Conservation (phyloP, 1,140 invertebrate genomes). For the Tribolium castaneum region DNA sequence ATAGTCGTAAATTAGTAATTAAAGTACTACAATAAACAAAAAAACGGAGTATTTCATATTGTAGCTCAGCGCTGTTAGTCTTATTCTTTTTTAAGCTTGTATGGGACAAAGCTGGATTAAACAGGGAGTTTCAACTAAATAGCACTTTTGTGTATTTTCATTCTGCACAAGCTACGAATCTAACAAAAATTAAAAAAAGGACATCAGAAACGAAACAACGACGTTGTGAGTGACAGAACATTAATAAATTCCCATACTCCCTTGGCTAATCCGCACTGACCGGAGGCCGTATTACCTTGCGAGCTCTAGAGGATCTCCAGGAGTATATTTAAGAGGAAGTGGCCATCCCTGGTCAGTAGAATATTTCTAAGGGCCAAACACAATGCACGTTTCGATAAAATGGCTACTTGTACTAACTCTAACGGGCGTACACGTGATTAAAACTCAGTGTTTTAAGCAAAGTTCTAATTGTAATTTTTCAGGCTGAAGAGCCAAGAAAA, state of each 20-base stretch:
- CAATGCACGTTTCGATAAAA: conserved; percentile 41
- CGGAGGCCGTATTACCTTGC: conserved; percentile 47
- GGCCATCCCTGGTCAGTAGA: background rate
- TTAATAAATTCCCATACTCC: conserved; percentile 58
- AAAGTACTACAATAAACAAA: background rate
- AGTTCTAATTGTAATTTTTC: conserved; percentile 20
- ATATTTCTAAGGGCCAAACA: conserved; percentile 10
- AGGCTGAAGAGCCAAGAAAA: conserved; percentile 55
- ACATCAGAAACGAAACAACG: conserved; percentile 29
- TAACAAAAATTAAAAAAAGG: background rate
- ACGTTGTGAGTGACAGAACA: conserved; percentile 45
- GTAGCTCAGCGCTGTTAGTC: no score
- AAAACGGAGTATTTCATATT: no score
- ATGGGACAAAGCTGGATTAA: background rate
- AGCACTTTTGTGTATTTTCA: background rate
- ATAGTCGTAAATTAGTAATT: background rate
- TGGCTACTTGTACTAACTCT: conserved; percentile 37
- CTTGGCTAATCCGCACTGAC: conserved; percentile 56
- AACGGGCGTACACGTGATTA: conserved; percentile 42
- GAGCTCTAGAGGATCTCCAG: conserved; percentile 48
- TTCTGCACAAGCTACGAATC: background rate
- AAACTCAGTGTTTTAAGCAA: background rate
- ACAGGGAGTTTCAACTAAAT: background rate
- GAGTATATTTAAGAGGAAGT: conserved; percentile 51
- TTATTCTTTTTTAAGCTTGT: background rate